A percentile compares a stretch with the other conserved stretches of the same genome.
Evolutionary conservation across 1,140 invertebrate genomes (phyloP).

Genomic region (Bicyclus anynana): DNA sequence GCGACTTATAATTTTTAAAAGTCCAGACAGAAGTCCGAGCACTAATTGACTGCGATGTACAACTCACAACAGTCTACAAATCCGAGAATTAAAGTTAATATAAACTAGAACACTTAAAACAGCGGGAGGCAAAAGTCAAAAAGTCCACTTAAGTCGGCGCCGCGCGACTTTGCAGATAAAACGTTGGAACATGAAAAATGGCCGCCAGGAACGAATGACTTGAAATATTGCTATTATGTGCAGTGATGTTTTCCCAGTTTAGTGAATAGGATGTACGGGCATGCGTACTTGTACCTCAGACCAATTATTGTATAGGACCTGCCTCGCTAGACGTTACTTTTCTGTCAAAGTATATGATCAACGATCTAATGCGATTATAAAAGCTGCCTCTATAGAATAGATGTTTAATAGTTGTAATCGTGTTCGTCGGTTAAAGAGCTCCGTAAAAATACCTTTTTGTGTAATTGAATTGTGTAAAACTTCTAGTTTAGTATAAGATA

Average conservation of each 20-base stretch:
- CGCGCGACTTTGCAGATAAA: conserved; percentile 50
- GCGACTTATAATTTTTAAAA: not conserved
- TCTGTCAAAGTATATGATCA: too few relatives aligned
- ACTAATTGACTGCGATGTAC: conserved; percentile 2
- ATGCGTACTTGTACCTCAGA: conserved; percentile 12
- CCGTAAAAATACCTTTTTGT: too few relatives aligned
- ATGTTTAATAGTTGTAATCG: too few relatives aligned
- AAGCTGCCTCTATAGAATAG: too few relatives aligned
- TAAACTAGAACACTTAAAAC: conserved; percentile 36
- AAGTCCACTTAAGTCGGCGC: conserved; percentile 61
- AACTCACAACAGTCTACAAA: conserved; percentile 8
- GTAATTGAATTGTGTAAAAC: too few relatives aligned
- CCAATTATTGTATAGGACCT: too few relatives aligned
- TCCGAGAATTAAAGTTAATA: conserved; percentile 30
- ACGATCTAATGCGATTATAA: too few relatives aligned
- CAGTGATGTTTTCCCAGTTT: conserved; percentile 27
- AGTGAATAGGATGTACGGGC: not conserved
- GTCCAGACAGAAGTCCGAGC: not conserved
- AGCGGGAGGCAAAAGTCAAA: conserved; percentile 49
- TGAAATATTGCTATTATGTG: conserved; percentile 52
- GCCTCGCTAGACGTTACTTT: too few relatives aligned
- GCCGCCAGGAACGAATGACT: conserved; percentile 37
- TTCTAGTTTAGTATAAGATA: too few relatives aligned
- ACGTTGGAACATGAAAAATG: conserved; percentile 54
- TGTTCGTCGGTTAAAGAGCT: too few relatives aligned